phyloP scores from a whole-genome alignment of 1,140 invertebrate species.

The Orius insidiosus region DNA sequence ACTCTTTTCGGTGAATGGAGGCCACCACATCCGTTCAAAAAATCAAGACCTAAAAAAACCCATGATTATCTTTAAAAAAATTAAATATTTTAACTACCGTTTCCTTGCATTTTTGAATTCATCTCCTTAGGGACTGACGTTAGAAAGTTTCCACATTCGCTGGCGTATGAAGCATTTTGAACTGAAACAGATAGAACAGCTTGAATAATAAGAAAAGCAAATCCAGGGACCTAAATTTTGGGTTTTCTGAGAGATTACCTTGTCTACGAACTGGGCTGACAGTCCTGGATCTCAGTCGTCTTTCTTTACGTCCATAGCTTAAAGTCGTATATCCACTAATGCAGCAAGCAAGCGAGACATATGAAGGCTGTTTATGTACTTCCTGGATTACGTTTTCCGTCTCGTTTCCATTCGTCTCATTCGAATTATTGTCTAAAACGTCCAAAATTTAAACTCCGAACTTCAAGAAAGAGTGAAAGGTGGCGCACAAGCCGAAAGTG shows the following conservation, averaged over 20 bases:
- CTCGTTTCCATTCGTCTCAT: no score
- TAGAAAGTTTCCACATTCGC: conserved; percentile 12
- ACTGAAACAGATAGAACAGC: not conserved
- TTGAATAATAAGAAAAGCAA: no score
- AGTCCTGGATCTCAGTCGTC: conserved; percentile 34
- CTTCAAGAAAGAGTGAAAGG: no score
- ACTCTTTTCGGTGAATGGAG: conserved; percentile 8
- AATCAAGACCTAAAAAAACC: conserved; percentile 8
- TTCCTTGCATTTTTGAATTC: conserved; percentile 7
- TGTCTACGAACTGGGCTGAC: conserved; percentile 16
- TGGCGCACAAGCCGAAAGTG: no score
- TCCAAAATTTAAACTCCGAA: no score
- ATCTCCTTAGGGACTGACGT: not conserved
- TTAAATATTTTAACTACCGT: no score
- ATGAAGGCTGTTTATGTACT: conserved; percentile 46
- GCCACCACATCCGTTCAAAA: conserved; percentile 8
- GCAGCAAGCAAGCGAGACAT: conserved; percentile 70
- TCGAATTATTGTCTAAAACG: no score
- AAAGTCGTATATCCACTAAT: conserved; percentile 76
- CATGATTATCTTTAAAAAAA: no score
- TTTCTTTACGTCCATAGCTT: conserved; percentile 59
- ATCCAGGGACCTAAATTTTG: no score
- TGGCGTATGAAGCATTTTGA: conserved; percentile 4
- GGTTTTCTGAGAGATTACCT: no score
- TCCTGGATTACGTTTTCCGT: not conserved